Evolutionary conservation across 1,140 invertebrate genomes (phyloP).

Genomic region (Drosophila sturtevanti): DNA sequence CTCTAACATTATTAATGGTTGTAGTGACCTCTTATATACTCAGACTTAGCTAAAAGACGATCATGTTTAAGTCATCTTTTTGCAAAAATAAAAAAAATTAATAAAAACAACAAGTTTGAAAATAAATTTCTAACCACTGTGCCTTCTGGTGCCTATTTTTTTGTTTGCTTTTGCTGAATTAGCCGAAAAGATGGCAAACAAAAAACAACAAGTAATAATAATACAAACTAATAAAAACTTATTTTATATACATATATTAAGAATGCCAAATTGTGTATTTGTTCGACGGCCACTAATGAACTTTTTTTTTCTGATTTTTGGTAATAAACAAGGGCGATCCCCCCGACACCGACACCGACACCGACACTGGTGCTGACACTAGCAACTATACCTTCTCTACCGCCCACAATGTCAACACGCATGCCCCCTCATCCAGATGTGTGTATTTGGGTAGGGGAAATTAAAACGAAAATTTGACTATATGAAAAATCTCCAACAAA

Average conservation of each 20-base stretch:
- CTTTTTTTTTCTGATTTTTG: constrained; percentile 34
- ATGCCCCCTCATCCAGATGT: not conserved
- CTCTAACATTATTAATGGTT: constrained; percentile 37
- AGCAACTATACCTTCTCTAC: not conserved
- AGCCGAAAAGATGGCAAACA: constrained; percentile 56
- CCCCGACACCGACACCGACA: constrained; percentile 12
- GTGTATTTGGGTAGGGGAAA: constrained; percentile 23
- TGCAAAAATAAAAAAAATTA: not conserved
- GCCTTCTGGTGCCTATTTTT: constrained; percentile 12
- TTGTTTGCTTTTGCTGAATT: not conserved
- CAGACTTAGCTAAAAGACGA: constrained; percentile 16
- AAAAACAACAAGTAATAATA: constrained; percentile 27
- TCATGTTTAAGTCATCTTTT: not conserved
- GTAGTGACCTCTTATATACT: constrained; percentile 25
- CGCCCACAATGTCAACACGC: constrained; percentile 42
- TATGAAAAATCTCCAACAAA: constrained; percentile 57
- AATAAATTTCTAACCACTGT: constrained; percentile 14
- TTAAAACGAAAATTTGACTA: constrained; percentile 43
- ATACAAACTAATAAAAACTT: constrained; percentile 69
- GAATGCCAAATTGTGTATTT: constrained; percentile 71
- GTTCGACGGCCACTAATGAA: constrained; percentile 61
- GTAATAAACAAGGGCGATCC: constrained; percentile 17
- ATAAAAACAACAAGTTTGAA: not conserved
- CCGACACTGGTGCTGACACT: not conserved
- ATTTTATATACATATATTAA: constrained; percentile 48